Base-by-base conservation (phyloP, 1,140 invertebrate species). In the Drosophila paulistorum region DNA sequence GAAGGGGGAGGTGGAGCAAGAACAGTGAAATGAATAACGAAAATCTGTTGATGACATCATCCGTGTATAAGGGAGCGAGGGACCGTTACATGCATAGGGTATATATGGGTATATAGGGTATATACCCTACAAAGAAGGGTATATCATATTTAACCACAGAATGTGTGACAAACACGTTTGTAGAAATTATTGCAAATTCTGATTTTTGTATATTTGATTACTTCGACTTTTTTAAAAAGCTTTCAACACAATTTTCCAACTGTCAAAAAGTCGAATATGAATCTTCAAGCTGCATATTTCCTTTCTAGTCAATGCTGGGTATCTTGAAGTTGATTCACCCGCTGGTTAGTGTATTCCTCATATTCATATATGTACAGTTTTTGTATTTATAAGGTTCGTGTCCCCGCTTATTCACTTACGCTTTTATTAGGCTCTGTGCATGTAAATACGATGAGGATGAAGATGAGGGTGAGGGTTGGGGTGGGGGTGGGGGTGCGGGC, bases 371-470 rank as follows among this genome's bases (percentile, higher is more conserved):
- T 17, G n/a, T n/a, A n/a, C n/a, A 9, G 23, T 26, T 4, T 37
- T 37, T 1, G 35, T 14, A 48, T 51, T 17, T 51, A 11, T 9
- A 11, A 23, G 82, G 79, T 82, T 79, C 72, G 79, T 79, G 82
- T 86, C 79, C 62, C 59, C 37, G 83, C 79, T 86, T 83, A 83
- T 77, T 86, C 83, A 87, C 84, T 87, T 89, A 66, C 83, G 80
- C 77, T 87, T 87, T 87, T 74, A 51, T 51, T 51, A 51, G 45
- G 45, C 45, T 51, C 17, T 13, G 37, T 20, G 48, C 76, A 76
- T 33, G 57, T 74, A 55, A 20, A 61, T 74, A 58, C 65, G 41
- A 35, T 20, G 33, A 10, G 20, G 30, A 11, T 41, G 17, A 30
- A 42, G 41, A 42, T 37, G 35, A 26, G 57, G 48, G 45, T 51